Conservation (phyloP, 2,113 vertebrate genomes). For the Aegithalos caudatus region DNA sequence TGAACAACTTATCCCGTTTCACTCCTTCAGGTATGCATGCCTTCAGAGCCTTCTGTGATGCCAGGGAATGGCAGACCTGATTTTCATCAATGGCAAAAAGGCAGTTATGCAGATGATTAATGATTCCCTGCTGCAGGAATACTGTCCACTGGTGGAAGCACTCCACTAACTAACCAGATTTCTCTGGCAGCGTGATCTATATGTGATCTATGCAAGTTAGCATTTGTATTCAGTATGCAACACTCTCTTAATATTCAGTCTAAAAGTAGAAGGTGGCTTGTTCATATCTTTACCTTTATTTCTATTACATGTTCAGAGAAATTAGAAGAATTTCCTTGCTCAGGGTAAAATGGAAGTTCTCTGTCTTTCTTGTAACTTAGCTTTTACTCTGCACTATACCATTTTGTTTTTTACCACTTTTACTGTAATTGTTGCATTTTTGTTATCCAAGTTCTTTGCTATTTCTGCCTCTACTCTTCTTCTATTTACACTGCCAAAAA, state of each 20-base stretch:
- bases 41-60: neutral
- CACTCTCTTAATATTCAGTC: neutral
- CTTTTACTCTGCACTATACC: neutral
- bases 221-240: neutral
- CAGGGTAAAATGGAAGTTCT: neutral
- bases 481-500: neutral
- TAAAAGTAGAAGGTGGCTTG: neutral
- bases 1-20: neutral
- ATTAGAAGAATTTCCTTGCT: neutral
- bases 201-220: neutral
- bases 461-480: neutral
- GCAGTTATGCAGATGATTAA: neutral
- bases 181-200: neutral
- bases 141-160: neutral
- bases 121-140: neutral
- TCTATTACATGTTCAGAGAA: neutral
- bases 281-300: neutral
- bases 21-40: neutral
- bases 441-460: neutral
- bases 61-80: neutral
- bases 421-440: neutral
- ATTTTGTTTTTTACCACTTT: neutral
- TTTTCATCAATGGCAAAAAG: neutral
- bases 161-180: neutral
- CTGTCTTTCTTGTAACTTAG: neutral